These are phyloP conservation scores for Smutsia temminckii DNA, from an alignment of 2,797 vertebrate species.

Conservation along the genomic window DNA sequence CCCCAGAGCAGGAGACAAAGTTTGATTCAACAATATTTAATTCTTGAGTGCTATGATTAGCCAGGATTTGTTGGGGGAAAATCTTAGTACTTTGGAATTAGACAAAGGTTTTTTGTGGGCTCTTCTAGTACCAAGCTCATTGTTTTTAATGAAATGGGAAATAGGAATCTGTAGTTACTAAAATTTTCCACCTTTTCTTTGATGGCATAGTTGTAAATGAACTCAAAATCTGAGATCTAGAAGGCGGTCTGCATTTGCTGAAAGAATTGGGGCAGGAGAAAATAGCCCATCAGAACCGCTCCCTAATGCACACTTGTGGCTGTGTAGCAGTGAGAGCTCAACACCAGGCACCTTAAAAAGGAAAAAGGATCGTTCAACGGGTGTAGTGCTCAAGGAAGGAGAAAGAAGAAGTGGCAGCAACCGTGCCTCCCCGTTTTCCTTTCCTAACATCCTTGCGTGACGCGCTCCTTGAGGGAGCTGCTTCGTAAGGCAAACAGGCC, in stretches of 20 bases:
- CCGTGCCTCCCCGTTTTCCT: background rate
- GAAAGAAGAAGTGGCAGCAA: background rate
- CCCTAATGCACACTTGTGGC: background rate
- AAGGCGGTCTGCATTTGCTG: background rate
- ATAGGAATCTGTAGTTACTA: background rate
- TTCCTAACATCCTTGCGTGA: background rate
- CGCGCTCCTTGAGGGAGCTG: background rate
- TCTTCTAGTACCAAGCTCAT: background rate
- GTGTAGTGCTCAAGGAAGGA: background rate
- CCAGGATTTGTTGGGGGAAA: background rate
- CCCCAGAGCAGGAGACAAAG: background rate
- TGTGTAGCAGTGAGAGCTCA: background rate
- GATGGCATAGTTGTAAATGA: background rate
- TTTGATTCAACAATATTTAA: background rate
- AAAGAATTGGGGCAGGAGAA: background rate
- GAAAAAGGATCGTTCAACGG: background rate
- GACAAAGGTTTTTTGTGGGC: background rate
- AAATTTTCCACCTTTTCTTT: background rate
- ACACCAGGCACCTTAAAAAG: background rate
- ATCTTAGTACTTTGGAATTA: conserved; percentile 5
- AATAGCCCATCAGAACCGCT: background rate
- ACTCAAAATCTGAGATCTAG: background rate
- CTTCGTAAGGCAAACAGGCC: background rate
- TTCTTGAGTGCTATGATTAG: background rate
- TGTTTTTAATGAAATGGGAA: background rate